phyloP scores from a whole-genome alignment of 35 echinoderm and acorn worm species.

The Lytechinus variegatus region DNA sequence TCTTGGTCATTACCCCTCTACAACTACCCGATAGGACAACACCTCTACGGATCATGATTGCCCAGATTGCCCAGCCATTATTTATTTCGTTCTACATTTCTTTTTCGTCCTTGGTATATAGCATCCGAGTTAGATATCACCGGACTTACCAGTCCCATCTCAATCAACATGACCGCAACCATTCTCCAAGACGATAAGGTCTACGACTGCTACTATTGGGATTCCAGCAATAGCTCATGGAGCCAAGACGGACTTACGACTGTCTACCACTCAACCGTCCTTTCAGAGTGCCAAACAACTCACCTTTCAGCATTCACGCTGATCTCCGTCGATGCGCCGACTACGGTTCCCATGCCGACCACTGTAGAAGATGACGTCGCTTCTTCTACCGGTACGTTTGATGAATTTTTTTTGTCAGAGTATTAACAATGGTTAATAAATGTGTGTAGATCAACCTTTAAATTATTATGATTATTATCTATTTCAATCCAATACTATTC shows the following conservation, averaged over 20 bases:
- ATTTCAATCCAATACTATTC: too few species aligned
- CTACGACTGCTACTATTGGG: slow-evolving; percentile 82
- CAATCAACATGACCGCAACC: slow-evolving; percentile 71
- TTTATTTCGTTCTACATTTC: not conserved
- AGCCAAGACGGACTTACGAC: slow-evolving; percentile 66
- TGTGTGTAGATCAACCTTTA: too few species aligned
- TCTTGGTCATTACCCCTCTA: too few species aligned
- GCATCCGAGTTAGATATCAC: slow-evolving; percentile 50
- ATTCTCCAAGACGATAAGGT: slow-evolving; percentile 43
- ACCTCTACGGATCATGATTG: too few species aligned
- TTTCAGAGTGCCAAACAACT: slow-evolving; percentile 55
- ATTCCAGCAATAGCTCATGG: slow-evolving; percentile 57
- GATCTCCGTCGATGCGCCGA: slow-evolving; percentile 35
- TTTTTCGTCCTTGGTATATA: not conserved
- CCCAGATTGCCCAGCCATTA: too few species aligned
- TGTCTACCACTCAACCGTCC: not conserved
- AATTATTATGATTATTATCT: too few species aligned
- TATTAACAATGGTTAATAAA: too few species aligned
- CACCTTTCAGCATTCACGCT: slow-evolving; percentile 73
- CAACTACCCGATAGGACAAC: too few species aligned
- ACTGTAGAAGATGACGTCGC: not conserved
- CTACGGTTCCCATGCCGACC: not conserved
- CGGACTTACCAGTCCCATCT: slow-evolving; percentile 53
- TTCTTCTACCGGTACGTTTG: not conserved
- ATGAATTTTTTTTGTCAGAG: not conserved